Evolutionary conservation across 1,140 invertebrate genomes (phyloP), one percentile per base, ranked within the genome.

Genomic region (Lepidurus apus): DNA sequence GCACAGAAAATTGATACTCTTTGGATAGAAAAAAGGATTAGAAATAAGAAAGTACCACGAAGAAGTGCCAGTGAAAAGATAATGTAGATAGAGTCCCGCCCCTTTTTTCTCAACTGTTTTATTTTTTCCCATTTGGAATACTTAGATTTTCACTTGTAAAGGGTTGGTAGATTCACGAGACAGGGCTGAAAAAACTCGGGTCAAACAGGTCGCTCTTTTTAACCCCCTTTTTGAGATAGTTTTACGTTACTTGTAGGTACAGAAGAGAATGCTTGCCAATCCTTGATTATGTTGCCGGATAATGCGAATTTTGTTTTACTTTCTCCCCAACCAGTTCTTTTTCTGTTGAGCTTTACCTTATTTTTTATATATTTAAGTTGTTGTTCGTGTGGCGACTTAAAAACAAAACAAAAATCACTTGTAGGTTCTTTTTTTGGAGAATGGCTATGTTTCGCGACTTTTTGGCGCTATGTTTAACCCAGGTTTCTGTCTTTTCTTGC

Each of bases 1-100:
- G 53, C 53, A 21, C 21, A 65, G 53, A 65, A 65, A 65, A 65
- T 65, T 65, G 53, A 65, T 65, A 65, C n/a, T 65, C 53, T 65
- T 65, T 65, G 53, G 13, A 21, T n/a, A 65, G 53, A 65, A 21
- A 47, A 65, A 65, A 65, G 53, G 53, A 65, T n/a, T 65, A 21
- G 5, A 65, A 13, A 65, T 9, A n/a, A 65, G 13, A 65, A 47
- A 47, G 17, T 11, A 47, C 5, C 17, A 21, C 21, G 53, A 65
- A 9, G 53, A 65, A 65, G 53, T 65, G 53, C 53, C 53, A 65
- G 53, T 65, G 17, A 65, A 21, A 4, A 65, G 13, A 65, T 6
- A 65, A 1, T 21, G n/a, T 13, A 65, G 53, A 21, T 6, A 17
- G 17, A 47, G 17, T 17, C 17, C 45, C 17, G 10, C 45, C 17